phyloP scores from a whole-genome alignment of 2,797 vertebrate species.

The Labroides dimidiatus region DNA sequence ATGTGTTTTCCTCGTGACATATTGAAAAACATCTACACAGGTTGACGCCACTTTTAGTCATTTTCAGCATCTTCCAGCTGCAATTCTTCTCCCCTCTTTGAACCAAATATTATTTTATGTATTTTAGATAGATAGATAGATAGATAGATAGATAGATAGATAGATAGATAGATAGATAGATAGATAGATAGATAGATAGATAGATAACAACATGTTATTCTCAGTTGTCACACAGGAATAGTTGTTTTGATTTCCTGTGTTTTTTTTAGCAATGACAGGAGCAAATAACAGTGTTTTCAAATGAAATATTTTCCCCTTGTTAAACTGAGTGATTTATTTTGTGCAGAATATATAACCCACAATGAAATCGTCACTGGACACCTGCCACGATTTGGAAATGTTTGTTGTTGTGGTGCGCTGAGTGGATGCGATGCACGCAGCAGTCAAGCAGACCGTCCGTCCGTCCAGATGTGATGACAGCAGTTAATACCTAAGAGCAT shows the following conservation, averaged over 20 bases:
- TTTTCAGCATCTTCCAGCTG: too few relatives aligned
- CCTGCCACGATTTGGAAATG: not conserved
- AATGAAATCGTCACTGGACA: not conserved
- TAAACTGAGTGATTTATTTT: not conserved
- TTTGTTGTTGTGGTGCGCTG: not conserved
- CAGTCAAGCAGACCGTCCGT: constrained; percentile 1
- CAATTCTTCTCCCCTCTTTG: too few relatives aligned
- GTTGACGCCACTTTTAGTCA: too few relatives aligned
- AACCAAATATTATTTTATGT: too few relatives aligned
- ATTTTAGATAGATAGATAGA: too few relatives aligned
- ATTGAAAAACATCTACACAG: too few relatives aligned
- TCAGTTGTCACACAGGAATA: not conserved
- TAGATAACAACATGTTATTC: not conserved
- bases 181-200: too few relatives aligned
- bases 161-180: too few relatives aligned
- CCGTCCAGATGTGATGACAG: constrained; percentile 46
- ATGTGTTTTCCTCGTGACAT: too few relatives aligned
- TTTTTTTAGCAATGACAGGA: not conserved
- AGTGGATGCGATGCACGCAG: constrained; percentile 1
- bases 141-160: too few relatives aligned
- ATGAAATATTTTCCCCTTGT: not conserved
- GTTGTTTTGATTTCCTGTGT: not conserved
- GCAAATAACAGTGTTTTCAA: not conserved
- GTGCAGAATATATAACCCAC: not conserved
- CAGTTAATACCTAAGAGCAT: constrained; percentile 36